Evolutionary conservation across 2,888 invertebrate species (phyloP).

Genomic region (Sympetrum striolatum): DNA sequence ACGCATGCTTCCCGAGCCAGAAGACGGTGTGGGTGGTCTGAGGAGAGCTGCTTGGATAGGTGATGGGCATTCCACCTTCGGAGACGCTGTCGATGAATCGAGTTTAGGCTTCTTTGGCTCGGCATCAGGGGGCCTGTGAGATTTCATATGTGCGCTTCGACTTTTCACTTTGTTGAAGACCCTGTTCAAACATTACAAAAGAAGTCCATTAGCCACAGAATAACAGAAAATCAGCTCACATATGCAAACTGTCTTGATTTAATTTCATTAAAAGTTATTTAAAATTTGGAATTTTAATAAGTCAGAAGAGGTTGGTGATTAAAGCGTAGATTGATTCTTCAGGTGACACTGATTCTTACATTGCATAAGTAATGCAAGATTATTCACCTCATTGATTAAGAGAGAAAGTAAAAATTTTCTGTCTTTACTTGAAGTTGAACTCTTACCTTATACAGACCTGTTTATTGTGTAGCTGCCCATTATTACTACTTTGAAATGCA

Average conservation of each 20-base stretch:
- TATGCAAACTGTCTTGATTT: not conserved
- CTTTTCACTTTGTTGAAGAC: conserved; percentile 98
- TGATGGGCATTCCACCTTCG: conserved; percentile 25
- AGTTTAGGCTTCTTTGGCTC: conserved; percentile 74
- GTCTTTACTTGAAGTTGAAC: too few species aligned
- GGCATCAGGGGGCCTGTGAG: conserved; percentile 90
- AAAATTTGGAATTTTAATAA: not conserved
- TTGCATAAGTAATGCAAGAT: too few species aligned
- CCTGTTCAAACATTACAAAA: conserved; percentile 66
- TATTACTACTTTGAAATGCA: not conserved
- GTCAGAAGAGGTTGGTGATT: not conserved
- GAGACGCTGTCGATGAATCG: conserved; percentile 48
- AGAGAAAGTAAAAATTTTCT: too few species aligned
- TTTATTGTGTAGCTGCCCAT: not conserved
- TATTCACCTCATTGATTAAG: too few species aligned
- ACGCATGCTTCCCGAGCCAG: not conserved
- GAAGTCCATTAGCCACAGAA: not conserved
- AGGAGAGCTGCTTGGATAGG: conserved; percentile 26
- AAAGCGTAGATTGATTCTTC: not conserved
- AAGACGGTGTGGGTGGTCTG: conserved; percentile 15
- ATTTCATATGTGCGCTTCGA: conserved; percentile 99
- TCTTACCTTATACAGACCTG: too few species aligned
- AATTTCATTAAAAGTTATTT: not conserved
- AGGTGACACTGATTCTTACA: not conserved
- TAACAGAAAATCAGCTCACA: not conserved